These are phyloP conservation scores for Hippocampus abdominalis DNA, from an alignment of 2,113 vertebrate species.

Conservation along the genomic window DNA sequence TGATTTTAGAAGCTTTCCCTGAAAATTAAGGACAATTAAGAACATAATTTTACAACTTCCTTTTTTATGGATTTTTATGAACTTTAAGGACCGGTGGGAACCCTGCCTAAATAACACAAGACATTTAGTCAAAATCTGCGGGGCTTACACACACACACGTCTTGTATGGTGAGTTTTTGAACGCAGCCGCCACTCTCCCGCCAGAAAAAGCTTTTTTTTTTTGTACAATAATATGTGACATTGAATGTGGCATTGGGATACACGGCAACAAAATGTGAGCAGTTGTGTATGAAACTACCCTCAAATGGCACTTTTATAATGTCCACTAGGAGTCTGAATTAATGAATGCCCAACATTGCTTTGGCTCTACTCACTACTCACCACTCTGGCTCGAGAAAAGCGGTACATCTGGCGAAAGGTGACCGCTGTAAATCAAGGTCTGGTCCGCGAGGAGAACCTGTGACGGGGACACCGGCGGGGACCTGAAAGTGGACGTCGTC, in stretches of 20 bases:
- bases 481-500: constrained; percentile 32
- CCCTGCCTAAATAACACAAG: not conserved
- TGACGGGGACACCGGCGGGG: constrained; percentile 50
- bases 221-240: not conserved
- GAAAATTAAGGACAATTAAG: too few species aligned
- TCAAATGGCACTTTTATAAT: not conserved
- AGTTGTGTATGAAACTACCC: not conserved
- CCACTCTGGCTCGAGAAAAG: constrained; percentile 58
- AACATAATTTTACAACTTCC: too few species aligned
- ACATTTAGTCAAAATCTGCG: too few species aligned
- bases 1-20: too few species aligned
- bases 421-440: constrained; percentile 56
- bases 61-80: too few species aligned
- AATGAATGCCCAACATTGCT: not conserved
- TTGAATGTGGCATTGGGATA: not conserved
- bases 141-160: too few species aligned
- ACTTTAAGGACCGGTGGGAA: too few species aligned
- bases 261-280: not conserved
- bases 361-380: constrained; percentile 36
- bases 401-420: constrained; percentile 57
- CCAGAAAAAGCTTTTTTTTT: too few species aligned
- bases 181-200: too few species aligned
- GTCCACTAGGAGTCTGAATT: not conserved
- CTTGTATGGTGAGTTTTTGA: too few species aligned
- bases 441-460: constrained; percentile 52